A percentile compares a stretch with the other conserved stretches of the same genome.
Conservation (phyloP, 1,140 invertebrate genomes). For the Lasioglossum baleicum region DNA sequence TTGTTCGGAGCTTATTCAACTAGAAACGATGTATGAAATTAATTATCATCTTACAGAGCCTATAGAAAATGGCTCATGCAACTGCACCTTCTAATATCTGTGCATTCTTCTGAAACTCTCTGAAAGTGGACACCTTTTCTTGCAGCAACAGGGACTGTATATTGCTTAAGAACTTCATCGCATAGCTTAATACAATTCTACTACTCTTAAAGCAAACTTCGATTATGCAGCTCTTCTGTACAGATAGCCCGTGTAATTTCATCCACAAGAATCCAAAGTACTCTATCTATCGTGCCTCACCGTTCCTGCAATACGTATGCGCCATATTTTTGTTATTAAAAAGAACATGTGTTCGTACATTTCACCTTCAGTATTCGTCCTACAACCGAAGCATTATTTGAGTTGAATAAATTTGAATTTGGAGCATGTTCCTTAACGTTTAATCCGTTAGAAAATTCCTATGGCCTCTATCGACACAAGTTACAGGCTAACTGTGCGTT, state of each 20-base stretch:
- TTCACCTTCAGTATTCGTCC: slow-evolving; percentile 41
- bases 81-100: slow-evolving; percentile 56
- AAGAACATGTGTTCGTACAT: background rate
- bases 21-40: background rate
- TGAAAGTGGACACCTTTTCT: slow-evolving; percentile 61
- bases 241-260: slow-evolving; percentile 37
- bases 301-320: slow-evolving; percentile 51
- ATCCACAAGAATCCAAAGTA: slow-evolving; percentile 38
- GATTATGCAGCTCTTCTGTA: slow-evolving; percentile 39
- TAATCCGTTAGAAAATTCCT: background rate
- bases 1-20: slow-evolving; percentile 3
- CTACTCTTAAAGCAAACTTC: slow-evolving; percentile 52
- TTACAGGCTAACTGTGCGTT: background rate
- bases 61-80: slow-evolving; percentile 21
- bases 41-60: slow-evolving; percentile 23
- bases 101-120: slow-evolving; percentile 62
- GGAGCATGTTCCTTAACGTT: slow-evolving; percentile 31
- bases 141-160: slow-evolving; percentile 56
- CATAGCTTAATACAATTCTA: slow-evolving; percentile 57
- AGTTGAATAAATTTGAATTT: slow-evolving; percentile 8
- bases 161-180: slow-evolving; percentile 60
- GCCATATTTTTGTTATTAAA: slow-evolving; percentile 38
- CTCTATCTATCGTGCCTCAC: slow-evolving; percentile 43
- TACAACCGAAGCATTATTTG: slow-evolving; percentile 20
- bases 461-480: background rate